Evolutionary conservation across 2,797 vertebrate genomes (phyloP).

Genomic region (Eulemur albifrons): DNA sequence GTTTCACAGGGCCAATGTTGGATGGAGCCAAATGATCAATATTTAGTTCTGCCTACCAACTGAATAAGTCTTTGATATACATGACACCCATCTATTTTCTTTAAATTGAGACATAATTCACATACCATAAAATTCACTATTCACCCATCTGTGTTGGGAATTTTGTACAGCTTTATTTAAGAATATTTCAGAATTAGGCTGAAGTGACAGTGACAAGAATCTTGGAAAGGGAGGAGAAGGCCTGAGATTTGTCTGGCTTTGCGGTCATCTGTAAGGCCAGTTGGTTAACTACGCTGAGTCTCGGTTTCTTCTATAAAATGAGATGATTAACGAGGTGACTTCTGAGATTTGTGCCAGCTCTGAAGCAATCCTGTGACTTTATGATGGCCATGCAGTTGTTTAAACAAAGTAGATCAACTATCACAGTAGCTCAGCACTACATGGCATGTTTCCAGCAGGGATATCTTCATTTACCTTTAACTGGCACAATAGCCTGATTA

Average conservation of each 20-base stretch:
- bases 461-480: background rate
- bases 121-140: background rate
- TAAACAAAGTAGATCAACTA: background rate
- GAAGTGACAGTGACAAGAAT: background rate
- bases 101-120: background rate
- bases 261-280: background rate
- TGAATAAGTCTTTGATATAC: conserved; percentile 21
- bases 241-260: background rate
- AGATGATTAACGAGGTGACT: background rate
- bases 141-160: background rate
- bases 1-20: conserved; percentile 88
- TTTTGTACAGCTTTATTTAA: conserved; percentile 33
- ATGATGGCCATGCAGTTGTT: background rate
- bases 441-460: background rate
- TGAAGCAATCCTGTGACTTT: background rate
- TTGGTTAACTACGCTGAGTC: background rate
- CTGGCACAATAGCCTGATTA: background rate
- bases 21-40: conserved; percentile 90
- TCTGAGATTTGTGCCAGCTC: background rate
- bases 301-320: background rate
- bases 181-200: conserved; percentile 23
- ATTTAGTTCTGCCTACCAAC: conserved; percentile 65
- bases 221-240: background rate
- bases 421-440: background rate
- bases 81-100: background rate